phyloP scores from a whole-genome alignment of 2,888 invertebrate genomes.

The Oasisia sp. region DNA sequence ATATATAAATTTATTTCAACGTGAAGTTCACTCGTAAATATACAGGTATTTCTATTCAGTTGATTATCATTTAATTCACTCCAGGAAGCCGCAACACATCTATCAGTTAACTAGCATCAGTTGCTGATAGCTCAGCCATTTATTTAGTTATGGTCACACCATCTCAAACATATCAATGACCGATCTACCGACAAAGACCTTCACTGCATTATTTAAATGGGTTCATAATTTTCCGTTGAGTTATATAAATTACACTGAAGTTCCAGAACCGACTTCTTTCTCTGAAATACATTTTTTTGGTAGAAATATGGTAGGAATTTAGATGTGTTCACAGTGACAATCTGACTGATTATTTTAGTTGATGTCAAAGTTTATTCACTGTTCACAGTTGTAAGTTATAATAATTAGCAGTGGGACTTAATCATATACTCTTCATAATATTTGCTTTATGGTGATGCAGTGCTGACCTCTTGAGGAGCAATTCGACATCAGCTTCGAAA shows the following conservation, averaged over 20 bases:
- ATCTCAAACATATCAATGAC: no score
- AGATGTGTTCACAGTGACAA: no score
- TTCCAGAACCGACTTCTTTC: no score
- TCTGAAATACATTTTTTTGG: no score
- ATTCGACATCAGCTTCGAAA: conserved; percentile 54
- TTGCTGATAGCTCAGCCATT: neutral
- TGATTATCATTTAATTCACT: neutral
- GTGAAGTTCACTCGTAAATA: neutral
- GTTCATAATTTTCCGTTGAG: no score
- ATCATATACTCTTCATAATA: neutral
- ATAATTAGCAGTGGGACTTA: neutral
- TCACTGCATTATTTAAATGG: no score
- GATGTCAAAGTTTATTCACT: no score
- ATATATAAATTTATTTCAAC: neutral
- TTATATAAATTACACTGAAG: no score
- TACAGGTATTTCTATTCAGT: neutral
- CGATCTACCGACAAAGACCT: no score
- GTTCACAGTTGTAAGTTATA: neutral
- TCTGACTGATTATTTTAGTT: no score
- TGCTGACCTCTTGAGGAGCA: conserved; percentile 54
- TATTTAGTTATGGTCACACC: no score
- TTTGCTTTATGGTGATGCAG: neutral
- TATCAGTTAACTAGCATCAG: neutral
- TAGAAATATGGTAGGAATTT: no score
- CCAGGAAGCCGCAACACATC: neutral